Base-by-base conservation (phyloP, 2,888 invertebrate genomes). In the Hirtodrosophila confusa region DNA sequence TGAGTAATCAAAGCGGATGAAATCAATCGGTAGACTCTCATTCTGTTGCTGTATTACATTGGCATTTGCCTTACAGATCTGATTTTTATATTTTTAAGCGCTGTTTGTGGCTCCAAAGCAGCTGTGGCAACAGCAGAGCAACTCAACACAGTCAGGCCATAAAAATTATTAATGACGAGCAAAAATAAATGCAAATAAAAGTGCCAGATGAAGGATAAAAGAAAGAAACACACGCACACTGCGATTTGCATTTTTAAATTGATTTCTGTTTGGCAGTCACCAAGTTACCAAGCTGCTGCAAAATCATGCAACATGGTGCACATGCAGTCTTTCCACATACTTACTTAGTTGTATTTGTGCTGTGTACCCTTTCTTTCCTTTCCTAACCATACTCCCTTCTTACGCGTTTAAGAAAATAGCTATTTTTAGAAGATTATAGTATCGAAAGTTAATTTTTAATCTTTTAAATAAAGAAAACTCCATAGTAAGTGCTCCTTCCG, bases 91-190 rank as follows among this genome's bases (percentile, higher is more conserved):
- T 56, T 49, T 45, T 31, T 7, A 45, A 62, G 74, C 36, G 33
- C 36, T 41, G 43, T 50, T 73, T 63, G 67, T 35, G 68, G 71
- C 47, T 48, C 47, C 39, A 57, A 57, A 54, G 63, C 56, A 60
- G 51, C 58, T 65, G 58, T 33, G 57, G 36, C 62, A 63, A 68
- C 54, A 62, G 50, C 36, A 10, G 40, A 39, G 39, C 8, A 60
- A 63, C 68, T 73, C 48, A 44, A 40, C 58, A 51, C 55, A 51
- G 58, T 49, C 51, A 58, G 69, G 58, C 58, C 58, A 74, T 69
- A 72, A 74, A 74, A 72, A 69, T 31, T 72, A 69, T 69, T 69
- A 69, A 69, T 74, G 69, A 69, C 64, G 64, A 74, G 58, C 54
- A 44, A 63, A 72, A 67, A 58, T 44, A 48, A 36, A 36, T 63